These are phyloP conservation scores for Agriopis leucophaearia DNA, from an alignment of 2,888 invertebrate genomes.

Conservation along the genomic window DNA sequence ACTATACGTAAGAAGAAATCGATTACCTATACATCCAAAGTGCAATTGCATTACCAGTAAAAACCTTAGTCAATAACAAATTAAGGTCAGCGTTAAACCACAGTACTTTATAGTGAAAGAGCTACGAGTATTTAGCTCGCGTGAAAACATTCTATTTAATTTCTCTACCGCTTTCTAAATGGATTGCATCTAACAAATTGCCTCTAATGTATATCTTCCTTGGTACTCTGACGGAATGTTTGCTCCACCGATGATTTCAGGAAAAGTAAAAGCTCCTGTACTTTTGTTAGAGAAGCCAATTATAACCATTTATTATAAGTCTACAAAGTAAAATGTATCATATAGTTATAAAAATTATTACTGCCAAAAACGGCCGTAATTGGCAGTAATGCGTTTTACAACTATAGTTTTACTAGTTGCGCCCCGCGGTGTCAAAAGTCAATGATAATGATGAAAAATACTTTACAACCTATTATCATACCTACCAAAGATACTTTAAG, in stretches of 20 bases:
- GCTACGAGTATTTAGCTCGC: slow-evolving; percentile 36
- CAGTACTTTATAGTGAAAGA: slow-evolving; percentile 7
- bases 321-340: too few relatives aligned
- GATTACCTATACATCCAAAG: neutral
- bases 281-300: too few relatives aligned
- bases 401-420: too few relatives aligned
- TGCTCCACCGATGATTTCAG: neutral
- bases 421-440: too few relatives aligned
- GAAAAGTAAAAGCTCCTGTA: too few relatives aligned
- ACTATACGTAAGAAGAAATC: neutral
- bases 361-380: too few relatives aligned
- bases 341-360: too few relatives aligned
- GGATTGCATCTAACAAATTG: slow-evolving; percentile 35
- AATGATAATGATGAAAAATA: too few relatives aligned
- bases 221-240: neutral
- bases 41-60: slow-evolving; percentile 7
- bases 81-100: slow-evolving; percentile 44
- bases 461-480: too few relatives aligned
- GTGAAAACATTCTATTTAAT: slow-evolving; percentile 57
- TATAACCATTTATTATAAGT: too few relatives aligned
- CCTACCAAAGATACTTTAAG: too few relatives aligned
- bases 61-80: slow-evolving; percentile 26
- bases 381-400: too few relatives aligned
- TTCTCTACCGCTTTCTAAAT: slow-evolving; percentile 48
- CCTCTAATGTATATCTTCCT: slow-evolving; percentile 29